These are phyloP conservation scores for Ectemnius cavifrons DNA, from an alignment of 2,888 invertebrate genomes.

Conservation along the genomic window DNA sequence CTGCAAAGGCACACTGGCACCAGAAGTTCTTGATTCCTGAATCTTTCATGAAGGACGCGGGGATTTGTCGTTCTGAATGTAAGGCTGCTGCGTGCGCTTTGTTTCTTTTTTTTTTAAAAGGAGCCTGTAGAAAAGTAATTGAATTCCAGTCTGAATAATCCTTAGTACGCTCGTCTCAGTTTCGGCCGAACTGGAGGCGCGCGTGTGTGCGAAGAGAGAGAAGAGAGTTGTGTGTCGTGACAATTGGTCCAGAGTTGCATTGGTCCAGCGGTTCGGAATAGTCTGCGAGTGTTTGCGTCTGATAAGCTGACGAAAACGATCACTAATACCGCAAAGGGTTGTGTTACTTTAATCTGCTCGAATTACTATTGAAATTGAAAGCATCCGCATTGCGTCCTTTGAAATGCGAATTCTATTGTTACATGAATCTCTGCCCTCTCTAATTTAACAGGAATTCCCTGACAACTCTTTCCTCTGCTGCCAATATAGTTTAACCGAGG, in stretches of 20 bases:
- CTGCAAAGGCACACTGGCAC: not conserved
- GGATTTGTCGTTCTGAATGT: conserved; percentile 13
- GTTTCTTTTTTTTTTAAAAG: conserved; percentile 21
- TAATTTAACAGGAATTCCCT: no score
- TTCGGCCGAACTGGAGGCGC: not conserved
- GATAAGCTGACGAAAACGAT: conserved; percentile 59
- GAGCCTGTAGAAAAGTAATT: conserved; percentile 14
- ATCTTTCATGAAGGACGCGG: not conserved
- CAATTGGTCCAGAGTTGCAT: conserved; percentile 8
- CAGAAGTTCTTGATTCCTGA: not conserved
- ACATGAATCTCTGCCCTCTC: no score
- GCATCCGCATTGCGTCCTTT: conserved; percentile 2
- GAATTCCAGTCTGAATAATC: conserved; percentile 20
- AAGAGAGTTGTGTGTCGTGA: not conserved
- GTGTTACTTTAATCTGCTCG: conserved; percentile 34
- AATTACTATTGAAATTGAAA: conserved; percentile 5
- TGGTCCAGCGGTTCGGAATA: not conserved
- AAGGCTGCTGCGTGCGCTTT: conserved; percentile 15
- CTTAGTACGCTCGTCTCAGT: conserved; percentile 14
- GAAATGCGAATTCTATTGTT: no score
- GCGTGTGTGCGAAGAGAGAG: not conserved
- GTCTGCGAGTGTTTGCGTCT: conserved; percentile 4
- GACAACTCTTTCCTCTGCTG: no score
- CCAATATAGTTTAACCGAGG: no score
- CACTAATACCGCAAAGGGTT: conserved; percentile 22